Evolutionary conservation across 2,797 vertebrate genomes (phyloP).

Genomic region (Scyliorhinus canicula): DNA sequence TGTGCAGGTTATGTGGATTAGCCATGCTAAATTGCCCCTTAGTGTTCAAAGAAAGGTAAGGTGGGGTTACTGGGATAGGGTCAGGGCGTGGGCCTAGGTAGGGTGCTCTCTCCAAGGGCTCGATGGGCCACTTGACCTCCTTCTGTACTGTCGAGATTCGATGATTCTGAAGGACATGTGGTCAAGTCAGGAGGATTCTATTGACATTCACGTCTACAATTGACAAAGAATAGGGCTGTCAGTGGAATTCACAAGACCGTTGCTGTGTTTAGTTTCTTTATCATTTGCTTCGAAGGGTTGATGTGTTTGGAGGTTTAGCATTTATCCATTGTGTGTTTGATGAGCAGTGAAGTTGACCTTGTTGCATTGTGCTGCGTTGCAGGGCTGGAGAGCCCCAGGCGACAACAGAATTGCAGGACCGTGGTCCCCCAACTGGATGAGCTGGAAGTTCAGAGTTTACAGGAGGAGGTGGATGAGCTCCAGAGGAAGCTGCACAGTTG

Average conservation of each 20-base stretch:
- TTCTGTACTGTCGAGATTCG: too few relatives aligned
- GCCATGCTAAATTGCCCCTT: too few relatives aligned
- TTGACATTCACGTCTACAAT: too few relatives aligned
- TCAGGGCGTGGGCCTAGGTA: too few relatives aligned
- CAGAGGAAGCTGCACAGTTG: slow-evolving; percentile 79
- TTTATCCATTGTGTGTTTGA: neutral
- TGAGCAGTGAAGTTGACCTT: neutral
- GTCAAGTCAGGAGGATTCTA: too few relatives aligned
- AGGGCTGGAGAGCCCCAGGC: slow-evolving; percentile 76
- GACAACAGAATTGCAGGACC: slow-evolving; percentile 75
- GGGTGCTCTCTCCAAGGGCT: too few relatives aligned
- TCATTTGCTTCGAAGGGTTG: neutral
- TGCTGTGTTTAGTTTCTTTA: neutral
- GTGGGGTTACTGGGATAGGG: too few relatives aligned
- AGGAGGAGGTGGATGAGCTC: slow-evolving; percentile 82
- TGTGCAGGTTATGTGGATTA: too few relatives aligned
- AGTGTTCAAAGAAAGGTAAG: too few relatives aligned
- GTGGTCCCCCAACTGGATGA: slow-evolving; percentile 68
- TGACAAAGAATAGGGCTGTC: neutral
- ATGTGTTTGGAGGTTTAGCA: too few relatives aligned
- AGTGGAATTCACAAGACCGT: neutral
- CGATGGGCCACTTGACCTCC: too few relatives aligned
- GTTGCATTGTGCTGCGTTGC: neutral
- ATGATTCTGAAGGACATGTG: too few relatives aligned
- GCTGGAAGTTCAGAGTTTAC: slow-evolving; percentile 70